Evolutionary conservation across 2,888 invertebrate species (phyloP).

Genomic region (Lagria hirta): DNA sequence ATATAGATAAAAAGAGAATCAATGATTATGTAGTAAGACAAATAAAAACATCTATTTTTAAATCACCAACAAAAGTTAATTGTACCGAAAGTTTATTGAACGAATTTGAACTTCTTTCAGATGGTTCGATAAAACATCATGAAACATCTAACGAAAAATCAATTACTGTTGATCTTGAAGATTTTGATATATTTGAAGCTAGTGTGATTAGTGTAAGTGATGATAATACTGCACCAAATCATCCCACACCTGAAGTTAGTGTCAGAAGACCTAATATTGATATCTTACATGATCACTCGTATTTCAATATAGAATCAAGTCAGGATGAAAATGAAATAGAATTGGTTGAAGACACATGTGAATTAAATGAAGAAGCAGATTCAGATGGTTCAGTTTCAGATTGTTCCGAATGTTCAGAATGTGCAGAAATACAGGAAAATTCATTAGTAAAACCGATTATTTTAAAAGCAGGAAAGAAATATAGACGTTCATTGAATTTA

Average conservation of each 20-base stretch:
- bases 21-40: too few species aligned
- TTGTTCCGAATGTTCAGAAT: too few species aligned
- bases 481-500: conserved; percentile 62
- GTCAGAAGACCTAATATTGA: not conserved
- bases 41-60: too few species aligned
- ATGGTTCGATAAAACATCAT: not conserved
- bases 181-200: conserved; percentile 4
- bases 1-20: too few species aligned
- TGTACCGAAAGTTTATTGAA: not conserved
- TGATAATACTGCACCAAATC: not conserved
- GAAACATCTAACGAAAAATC: not conserved
- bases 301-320: not conserved
- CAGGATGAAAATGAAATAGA: not conserved
- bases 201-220: not conserved
- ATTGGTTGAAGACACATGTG: not conserved
- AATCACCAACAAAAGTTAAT: too few species aligned
- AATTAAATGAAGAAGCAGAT: not conserved
- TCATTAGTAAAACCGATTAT: conserved; percentile 49
- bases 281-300: not conserved
- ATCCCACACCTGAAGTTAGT: not conserved
- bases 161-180: conserved; percentile 1
- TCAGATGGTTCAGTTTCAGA: not conserved
- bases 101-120: not conserved
- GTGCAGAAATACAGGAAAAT: too few species aligned
- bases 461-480: conserved; percentile 67